A percentile compares a stretch with the other conserved stretches of the same genome.
Evolutionary conservation across 2,888 invertebrate genomes (phyloP).

Genomic region (Pyralis farinalis): DNA sequence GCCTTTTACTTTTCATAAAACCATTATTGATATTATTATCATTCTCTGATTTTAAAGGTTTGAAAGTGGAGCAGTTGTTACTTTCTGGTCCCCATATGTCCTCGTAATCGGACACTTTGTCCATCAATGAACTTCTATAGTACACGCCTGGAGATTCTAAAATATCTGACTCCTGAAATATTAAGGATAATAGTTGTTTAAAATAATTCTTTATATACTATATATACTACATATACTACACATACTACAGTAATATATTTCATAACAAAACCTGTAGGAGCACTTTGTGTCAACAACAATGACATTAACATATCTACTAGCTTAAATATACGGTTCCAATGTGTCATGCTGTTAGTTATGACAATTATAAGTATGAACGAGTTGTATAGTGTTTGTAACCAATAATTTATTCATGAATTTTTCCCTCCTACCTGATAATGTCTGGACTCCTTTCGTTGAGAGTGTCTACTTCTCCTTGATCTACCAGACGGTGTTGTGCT

Average conservation of each 20-base stretch:
- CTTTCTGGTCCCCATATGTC: slow-evolving; percentile 92
- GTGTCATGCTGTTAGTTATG: slow-evolving; percentile 53
- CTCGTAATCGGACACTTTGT: slow-evolving; percentile 97
- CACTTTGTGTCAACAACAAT: not conserved
- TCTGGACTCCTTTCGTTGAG: slow-evolving; percentile 84
- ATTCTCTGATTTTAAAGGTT: slow-evolving; percentile 63
- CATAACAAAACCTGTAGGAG: too few relatives aligned
- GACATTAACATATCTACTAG: not conserved
- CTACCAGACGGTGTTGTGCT: slow-evolving; percentile 80
- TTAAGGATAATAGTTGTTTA: not conserved
- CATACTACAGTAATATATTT: too few relatives aligned
- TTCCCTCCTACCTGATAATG: slow-evolving; percentile 83
- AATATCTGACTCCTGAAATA: slow-evolving; percentile 87
- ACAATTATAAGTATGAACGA: slow-evolving; percentile 20
- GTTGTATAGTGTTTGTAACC: slow-evolving; percentile 21
- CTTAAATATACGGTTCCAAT: not conserved
- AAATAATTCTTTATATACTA: too few relatives aligned
- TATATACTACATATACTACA: too few relatives aligned
- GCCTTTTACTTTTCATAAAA: slow-evolving; percentile 77
- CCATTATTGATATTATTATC: slow-evolving; percentile 70
- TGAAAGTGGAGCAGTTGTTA: slow-evolving; percentile 70
- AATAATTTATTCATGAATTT: slow-evolving; percentile 18
- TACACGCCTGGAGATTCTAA: slow-evolving; percentile 91
- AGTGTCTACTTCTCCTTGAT: slow-evolving; percentile 80
- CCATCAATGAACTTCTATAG: slow-evolving; percentile 92